Evolutionary conservation across 2,797 vertebrate genomes (phyloP), one percentile per base, ranked within the genome.

Genomic region (Euphonia xanthogaster): DNA sequence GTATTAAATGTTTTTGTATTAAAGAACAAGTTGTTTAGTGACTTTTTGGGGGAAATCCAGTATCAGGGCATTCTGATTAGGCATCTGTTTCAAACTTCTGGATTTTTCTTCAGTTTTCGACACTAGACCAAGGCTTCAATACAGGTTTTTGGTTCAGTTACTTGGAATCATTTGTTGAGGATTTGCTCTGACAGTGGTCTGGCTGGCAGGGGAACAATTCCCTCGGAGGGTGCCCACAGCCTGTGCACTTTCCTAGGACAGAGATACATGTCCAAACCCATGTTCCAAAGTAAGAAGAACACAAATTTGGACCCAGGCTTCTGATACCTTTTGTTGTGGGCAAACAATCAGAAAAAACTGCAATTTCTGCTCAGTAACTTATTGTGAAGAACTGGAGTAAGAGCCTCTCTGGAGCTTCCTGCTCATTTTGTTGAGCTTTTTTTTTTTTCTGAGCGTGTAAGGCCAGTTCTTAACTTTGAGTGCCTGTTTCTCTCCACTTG

Each of bases 201-300:
- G 61, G 51, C 14, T 50, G 80, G 17, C 18, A 23, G 39, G 9
- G 22, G 55, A 82, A 44, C 30, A 65, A 10, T 24, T 86, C 47
- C 13, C 4, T 42, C 0, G 1, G n/a, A 68, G 24, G 6, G 6
- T 78, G 12, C 39, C 51, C 21, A 19, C 21, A 73, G 60, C 50
- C n/a, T 0, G 0, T 7, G 1, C 11, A 4, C 13, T 61, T 54
- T 42, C n/a, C 48, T 68, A 27, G 14, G 24, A 11, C 27, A 50
- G 39, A 60, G 25, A 45, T 8, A 19, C 3, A 5, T 6, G 7
- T 58, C 73, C 35, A 58, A 58, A 53, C 4, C 14, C 24, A 13
- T 42, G 39, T 68, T 57, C 31, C 44, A 87, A 73, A 73, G 54
- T 40, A 81, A 35, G 28, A 25, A 65, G 73, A 65, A 19, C 51